phyloP scores from a whole-genome alignment of 2,113 vertebrate genomes.

The Myotis lucifugus region DNA sequence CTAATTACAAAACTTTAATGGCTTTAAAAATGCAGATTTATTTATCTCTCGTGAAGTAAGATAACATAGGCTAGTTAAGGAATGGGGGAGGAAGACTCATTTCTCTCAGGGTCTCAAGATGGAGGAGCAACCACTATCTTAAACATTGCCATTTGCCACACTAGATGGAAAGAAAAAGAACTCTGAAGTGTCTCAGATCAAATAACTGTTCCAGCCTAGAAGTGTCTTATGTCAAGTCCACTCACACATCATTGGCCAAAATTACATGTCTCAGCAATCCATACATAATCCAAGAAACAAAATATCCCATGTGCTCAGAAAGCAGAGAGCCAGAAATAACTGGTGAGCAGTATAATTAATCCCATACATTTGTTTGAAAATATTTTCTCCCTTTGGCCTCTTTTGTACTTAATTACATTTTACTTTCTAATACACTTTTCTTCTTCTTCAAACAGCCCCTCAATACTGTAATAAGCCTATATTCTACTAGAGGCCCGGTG shows the following conservation, averaged over 20 bases:
- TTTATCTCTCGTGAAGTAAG: slow-evolving; percentile 12
- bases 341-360: not conserved
- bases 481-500: not conserved
- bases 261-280: not conserved
- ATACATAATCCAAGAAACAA: slow-evolving; percentile 14
- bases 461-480: not conserved
- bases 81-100: not conserved
- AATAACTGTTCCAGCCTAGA: not conserved
- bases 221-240: not conserved
- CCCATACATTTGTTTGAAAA: not conserved
- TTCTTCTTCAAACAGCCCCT: not conserved
- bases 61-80: not conserved
- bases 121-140: not conserved
- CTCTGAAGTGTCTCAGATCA: not conserved
- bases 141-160: not conserved
- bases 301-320: not conserved
- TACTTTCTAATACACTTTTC: not conserved
- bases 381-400: not conserved
- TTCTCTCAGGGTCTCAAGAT: not conserved
- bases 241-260: not conserved
- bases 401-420: not conserved
- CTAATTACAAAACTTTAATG: slow-evolving; percentile 13
- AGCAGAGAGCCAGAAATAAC: not conserved
- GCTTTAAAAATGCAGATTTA: not conserved
- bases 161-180: not conserved